Base-by-base conservation (phyloP, 2,113 vertebrate genomes). In the Sceloporus undulatus region DNA sequence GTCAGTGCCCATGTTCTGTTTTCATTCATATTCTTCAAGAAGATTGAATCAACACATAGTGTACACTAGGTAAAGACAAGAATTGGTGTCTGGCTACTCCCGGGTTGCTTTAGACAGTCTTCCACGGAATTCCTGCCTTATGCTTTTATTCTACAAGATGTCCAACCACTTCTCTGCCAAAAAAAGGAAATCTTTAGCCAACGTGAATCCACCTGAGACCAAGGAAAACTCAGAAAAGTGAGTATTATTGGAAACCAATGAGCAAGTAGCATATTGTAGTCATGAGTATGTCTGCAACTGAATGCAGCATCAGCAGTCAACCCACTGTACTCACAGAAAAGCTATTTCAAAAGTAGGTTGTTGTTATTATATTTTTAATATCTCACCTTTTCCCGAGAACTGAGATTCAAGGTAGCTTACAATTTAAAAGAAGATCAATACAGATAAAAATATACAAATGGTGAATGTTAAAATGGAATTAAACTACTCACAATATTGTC, bases 1-100 rank as follows among this genome's bases (percentile, higher is more conserved):
- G 77, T 27, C 56, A 68, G 21, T 81, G 23, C 14, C 4, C 68
- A 29, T 66, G 42, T 48, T 73, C 52, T 54, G 59, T 34, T 78
- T 87, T 66, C 65, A 71, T 88, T 88, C 56, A 89, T 73, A 56
- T 79, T 91, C 90, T 87, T 54, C 88, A 85, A 88, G 88, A 93
- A 79, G 82, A 79, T 68, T 85, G n/a, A 85, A 78, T 66, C 0
- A 0, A 0, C 2, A 9, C 29, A 48, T 62, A 4, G 6, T 48
- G 3, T 27, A 84, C 34, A 18, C 52, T 87, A 87, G 89, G 90
- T 89, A 90, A 29, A 56, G 81, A 90, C 85, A 92, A 91, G 85
- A 85, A 90, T 92, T 85, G 76, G 62, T 54, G 85, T 56, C 83
- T 79, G 18, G 91, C 84, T 80, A 2, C 78, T 93, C 88, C 77